A percentile compares a stretch with the other conserved stretches of the same genome.
Evolutionary conservation across 2,888 invertebrate genomes (phyloP).

Genomic region (Caenorhabditis sp.): DNA sequence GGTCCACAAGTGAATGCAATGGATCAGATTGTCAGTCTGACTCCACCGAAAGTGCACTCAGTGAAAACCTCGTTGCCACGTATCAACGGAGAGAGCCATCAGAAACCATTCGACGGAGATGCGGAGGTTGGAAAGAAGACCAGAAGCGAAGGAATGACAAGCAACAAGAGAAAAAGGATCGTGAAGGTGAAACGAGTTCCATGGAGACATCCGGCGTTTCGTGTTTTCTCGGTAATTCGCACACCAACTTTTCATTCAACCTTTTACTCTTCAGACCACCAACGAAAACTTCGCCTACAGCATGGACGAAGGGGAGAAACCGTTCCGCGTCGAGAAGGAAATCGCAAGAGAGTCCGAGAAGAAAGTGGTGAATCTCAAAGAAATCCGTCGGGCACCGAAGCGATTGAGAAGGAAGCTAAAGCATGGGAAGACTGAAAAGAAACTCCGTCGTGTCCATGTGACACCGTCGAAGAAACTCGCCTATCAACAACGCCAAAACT

Average conservation of each 20-base stretch:
- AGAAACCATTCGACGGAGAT: constrained; percentile 22
- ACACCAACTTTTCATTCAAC: no score
- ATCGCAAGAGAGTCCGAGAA: constrained; percentile 62
- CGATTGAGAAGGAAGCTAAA: constrained; percentile 29
- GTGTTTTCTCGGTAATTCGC: constrained; percentile 40
- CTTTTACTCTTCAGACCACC: constrained; percentile 18
- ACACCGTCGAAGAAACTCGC: constrained; percentile 37
- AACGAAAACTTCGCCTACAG: constrained; percentile 39
- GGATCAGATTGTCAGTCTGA: constrained; percentile 2
- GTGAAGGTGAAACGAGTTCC: constrained; percentile 40
- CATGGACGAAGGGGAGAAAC: constrained; percentile 46
- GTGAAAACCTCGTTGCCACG: constrained; percentile 24
- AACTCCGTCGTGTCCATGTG: constrained; percentile 49
- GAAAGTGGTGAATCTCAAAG: constrained; percentile 37
- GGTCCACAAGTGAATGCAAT: neutral
- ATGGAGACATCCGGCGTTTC: constrained; percentile 41
- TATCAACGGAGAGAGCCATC: constrained; percentile 12
- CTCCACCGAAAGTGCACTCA: constrained; percentile 29
- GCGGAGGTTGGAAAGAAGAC: constrained; percentile 39
- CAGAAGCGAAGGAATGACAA: constrained; percentile 26
- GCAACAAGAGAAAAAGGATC: constrained; percentile 23
- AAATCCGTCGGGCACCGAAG: constrained; percentile 38
- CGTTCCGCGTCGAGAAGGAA: constrained; percentile 55
- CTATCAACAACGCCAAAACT: constrained; percentile 44
- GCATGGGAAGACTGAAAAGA: constrained; percentile 43